These are phyloP conservation scores for Stenchaetothrips biformis DNA, from an alignment of 2,888 invertebrate genomes.

Conservation along the genomic window DNA sequence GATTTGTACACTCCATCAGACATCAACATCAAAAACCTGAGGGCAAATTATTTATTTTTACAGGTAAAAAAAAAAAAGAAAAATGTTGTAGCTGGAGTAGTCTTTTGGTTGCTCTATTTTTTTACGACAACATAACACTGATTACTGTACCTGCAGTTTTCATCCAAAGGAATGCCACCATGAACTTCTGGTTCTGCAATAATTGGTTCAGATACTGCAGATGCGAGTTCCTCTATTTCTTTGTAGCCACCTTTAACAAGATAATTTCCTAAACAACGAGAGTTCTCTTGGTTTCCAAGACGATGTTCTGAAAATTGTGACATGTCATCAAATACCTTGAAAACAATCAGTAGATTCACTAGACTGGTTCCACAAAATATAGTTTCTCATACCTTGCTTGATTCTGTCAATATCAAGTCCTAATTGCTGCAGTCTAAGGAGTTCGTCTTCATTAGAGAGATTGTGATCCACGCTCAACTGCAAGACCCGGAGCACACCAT, in stretches of 20 bases:
- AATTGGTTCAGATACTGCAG: conserved; percentile 70
- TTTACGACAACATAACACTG: conserved; percentile 1
- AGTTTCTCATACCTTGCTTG: conserved; percentile 23
- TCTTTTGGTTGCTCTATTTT: too few species aligned
- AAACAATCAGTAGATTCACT: not conserved
- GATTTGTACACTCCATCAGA: conserved; percentile 81
- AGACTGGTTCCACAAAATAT: not conserved
- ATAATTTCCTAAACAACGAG: conserved; percentile 83
- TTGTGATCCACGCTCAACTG: conserved; percentile 84
- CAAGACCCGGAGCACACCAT: conserved; percentile 69
- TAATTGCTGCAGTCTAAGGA: conserved; percentile 67
- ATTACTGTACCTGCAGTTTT: conserved; percentile 59
- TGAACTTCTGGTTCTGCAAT: conserved; percentile 78
- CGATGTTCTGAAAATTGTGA: conserved; percentile 53
- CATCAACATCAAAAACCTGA: conserved; percentile 74
- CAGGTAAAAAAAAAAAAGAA: too few species aligned
- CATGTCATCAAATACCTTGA: not conserved
- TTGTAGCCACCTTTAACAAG: conserved; percentile 79
- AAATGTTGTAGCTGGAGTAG: too few species aligned
- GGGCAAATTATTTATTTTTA: conserved; percentile 37
- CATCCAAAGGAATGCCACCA: conserved; percentile 72
- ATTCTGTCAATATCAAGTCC: conserved; percentile 62
- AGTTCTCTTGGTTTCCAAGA: conserved; percentile 74
- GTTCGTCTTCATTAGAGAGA: conserved; percentile 77
- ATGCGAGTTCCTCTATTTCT: conserved; percentile 69